phyloP scores from a whole-genome alignment of 1,140 invertebrate species.

The Aporrectodea caliginosa region DNA sequence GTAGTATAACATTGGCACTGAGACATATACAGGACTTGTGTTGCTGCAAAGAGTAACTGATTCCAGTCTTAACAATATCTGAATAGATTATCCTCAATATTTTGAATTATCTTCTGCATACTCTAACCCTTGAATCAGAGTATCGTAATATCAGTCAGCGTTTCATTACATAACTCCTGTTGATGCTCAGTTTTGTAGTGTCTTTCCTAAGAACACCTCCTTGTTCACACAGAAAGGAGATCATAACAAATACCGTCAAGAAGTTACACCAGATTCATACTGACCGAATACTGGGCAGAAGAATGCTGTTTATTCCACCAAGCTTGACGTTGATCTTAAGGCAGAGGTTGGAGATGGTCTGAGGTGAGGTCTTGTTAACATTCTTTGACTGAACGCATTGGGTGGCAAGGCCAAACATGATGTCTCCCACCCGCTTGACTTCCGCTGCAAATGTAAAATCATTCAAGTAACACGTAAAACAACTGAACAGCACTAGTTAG shows the following conservation, averaged over 20 bases:
- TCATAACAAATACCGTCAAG: not conserved
- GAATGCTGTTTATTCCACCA: constrained; percentile 97
- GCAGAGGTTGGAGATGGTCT: constrained; percentile 98
- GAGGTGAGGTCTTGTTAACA: constrained; percentile 98
- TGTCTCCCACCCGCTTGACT: constrained; percentile 98
- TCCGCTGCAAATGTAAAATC: constrained; percentile 70
- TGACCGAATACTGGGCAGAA: constrained; percentile 86
- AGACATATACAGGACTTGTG: not conserved
- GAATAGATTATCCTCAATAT: not conserved
- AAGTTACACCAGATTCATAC: not conserved
- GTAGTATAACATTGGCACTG: not conserved
- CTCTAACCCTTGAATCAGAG: not conserved
- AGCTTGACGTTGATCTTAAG: constrained; percentile 99
- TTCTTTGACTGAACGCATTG: constrained; percentile 99
- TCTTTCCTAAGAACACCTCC: not conserved
- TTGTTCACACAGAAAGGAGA: not conserved
- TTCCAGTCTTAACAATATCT: not conserved
- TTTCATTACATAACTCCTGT: no score
- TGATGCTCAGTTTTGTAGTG: no score
- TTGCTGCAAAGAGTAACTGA: no score
- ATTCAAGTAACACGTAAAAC: no score
- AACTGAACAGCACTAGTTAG: not conserved
- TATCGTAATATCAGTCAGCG: no score
- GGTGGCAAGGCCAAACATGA: constrained; percentile 97
- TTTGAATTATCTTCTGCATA: not conserved